These are phyloP conservation scores for Bubo bubo DNA, from an alignment of 2,113 vertebrate genomes.

Conservation along the genomic window DNA sequence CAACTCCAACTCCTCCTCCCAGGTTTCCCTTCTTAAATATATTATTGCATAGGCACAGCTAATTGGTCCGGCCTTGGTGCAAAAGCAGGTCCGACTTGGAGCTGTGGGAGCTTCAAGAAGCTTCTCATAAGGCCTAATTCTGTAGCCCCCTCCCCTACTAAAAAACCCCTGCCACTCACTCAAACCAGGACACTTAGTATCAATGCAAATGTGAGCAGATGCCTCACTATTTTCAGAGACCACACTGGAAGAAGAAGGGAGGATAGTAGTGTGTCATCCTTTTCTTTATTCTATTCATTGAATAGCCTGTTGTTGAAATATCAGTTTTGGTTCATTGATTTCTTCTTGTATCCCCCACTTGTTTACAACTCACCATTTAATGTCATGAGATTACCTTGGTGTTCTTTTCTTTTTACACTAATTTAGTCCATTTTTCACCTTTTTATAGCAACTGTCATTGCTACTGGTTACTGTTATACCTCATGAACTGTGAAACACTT, in stretches of 20 bases:
- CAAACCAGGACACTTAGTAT: too few species aligned
- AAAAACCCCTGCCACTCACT: too few species aligned
- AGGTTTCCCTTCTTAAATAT: too few species aligned
- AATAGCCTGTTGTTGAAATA: background rate
- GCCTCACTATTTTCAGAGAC: background rate
- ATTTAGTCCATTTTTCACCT: background rate
- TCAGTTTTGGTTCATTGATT: background rate
- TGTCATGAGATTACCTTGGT: background rate
- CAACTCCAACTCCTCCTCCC: too few species aligned
- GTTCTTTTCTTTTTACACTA: background rate
- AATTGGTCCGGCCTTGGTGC: too few species aligned
- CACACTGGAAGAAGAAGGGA: background rate
- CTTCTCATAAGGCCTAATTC: too few species aligned
- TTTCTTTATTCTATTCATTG: background rate
- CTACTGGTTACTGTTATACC: background rate
- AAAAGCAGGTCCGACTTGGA: too few species aligned
- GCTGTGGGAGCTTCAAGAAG: too few species aligned
- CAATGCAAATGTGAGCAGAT: background rate
- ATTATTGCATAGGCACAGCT: too few species aligned
- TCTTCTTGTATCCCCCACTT: background rate
- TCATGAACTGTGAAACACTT: background rate
- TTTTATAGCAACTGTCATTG: background rate
- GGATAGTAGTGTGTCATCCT: fast-evolving
- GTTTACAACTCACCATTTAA: background rate
- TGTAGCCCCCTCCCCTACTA: too few species aligned